phyloP scores from a whole-genome alignment of 2,888 invertebrate genomes.

The Bruchidius siliquastri region DNA sequence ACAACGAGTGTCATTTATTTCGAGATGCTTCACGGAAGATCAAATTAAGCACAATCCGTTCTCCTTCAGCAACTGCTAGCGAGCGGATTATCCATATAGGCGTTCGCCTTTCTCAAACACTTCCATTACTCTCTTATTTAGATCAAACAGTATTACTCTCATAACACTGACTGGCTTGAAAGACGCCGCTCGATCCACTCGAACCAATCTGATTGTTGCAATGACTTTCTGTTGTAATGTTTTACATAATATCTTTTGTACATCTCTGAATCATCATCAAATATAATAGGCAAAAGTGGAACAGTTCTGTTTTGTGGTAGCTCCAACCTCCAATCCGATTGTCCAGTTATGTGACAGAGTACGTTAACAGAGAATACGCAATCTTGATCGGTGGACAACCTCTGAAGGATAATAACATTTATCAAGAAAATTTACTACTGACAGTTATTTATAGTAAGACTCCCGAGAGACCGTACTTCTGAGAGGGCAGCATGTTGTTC shows the following conservation, averaged over 20 bases:
- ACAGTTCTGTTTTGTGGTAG: not conserved
- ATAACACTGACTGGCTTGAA: not conserved
- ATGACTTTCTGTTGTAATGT: not conserved
- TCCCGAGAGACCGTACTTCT: too few species aligned
- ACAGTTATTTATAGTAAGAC: too few species aligned
- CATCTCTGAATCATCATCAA: not conserved
- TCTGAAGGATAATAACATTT: too few species aligned
- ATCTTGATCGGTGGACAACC: too few species aligned
- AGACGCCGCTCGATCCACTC: not conserved
- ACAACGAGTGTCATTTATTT: not conserved
- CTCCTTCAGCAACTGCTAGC: not conserved
- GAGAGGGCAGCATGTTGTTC: too few species aligned
- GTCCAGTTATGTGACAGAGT: not conserved
- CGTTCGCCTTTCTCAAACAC: not conserved
- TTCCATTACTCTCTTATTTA: not conserved
- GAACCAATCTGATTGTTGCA: not conserved
- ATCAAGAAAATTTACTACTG: too few species aligned
- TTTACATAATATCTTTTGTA: not conserved
- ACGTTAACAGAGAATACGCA: too few species aligned
- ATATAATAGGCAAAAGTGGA: not conserved
- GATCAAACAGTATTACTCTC: too few species aligned
- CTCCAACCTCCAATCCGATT: not conserved
- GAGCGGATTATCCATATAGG: not conserved
- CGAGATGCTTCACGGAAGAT: not conserved
- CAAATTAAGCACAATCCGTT: not conserved